Evolutionary conservation across 2,888 invertebrate genomes (phyloP).

Genomic region (Megaustenia siamemsis): DNA sequence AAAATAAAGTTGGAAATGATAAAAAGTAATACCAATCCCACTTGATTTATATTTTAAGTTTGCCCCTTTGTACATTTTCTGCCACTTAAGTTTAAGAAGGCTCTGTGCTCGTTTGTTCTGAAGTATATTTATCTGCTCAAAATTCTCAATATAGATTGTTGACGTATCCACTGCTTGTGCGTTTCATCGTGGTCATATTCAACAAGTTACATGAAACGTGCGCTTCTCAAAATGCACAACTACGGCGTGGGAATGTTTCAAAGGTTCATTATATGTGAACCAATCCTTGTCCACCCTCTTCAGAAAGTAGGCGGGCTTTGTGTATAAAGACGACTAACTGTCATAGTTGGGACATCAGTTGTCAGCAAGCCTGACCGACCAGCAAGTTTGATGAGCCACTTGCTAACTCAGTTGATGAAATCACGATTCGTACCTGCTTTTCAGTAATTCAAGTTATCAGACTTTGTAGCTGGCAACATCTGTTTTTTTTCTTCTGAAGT

Average conservation of each 20-base stretch:
- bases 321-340: background rate
- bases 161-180: no score
- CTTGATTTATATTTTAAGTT: no score
- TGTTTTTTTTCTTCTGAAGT: background rate
- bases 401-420: background rate
- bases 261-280: background rate
- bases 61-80: no score
- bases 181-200: no score
- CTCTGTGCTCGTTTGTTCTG: no score
- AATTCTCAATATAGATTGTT: no score
- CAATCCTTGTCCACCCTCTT: conserved; percentile 16
- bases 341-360: background rate
- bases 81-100: no score
- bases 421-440: background rate
- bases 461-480: background rate
- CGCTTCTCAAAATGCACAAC: no score
- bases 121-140: no score
- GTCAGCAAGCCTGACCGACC: background rate
- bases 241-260: background rate
- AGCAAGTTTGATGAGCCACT: background rate
- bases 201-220: no score
- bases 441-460: background rate
- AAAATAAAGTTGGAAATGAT: no score
- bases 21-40: no score
- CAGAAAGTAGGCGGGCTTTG: conserved; percentile 2